Evolutionary conservation across 2,888 invertebrate genomes (phyloP).

Genomic region (Diachrysia chrysitis): DNA sequence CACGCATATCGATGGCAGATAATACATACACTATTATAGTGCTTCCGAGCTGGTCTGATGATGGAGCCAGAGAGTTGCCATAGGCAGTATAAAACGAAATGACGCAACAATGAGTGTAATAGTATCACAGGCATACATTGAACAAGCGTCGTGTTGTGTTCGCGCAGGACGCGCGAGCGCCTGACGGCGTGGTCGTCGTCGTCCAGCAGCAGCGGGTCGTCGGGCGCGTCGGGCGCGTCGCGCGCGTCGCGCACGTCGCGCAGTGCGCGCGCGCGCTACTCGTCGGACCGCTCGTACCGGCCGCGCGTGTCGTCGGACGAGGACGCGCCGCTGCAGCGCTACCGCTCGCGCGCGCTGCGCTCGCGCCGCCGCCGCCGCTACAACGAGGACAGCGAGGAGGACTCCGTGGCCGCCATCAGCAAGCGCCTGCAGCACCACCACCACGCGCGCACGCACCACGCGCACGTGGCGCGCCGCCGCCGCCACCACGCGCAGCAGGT

Average conservation of each 20-base stretch:
- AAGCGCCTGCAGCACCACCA: slow-evolving; percentile 76
- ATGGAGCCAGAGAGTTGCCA: too few species aligned
- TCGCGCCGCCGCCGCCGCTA: slow-evolving; percentile 86
- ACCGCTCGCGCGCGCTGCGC: slow-evolving; percentile 71
- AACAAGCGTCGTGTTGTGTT: too few species aligned
- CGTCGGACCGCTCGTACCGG: slow-evolving; percentile 83
- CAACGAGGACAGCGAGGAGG: slow-evolving; percentile 90
- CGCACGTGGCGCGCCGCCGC: slow-evolving; percentile 54
- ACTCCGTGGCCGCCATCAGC: slow-evolving; percentile 83
- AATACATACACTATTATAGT: too few species aligned
- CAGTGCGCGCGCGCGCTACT: slow-evolving; percentile 69
- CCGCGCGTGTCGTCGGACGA: slow-evolving; percentile 81
- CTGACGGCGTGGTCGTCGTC: slow-evolving; percentile 61
- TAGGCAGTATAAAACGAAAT: too few species aligned
- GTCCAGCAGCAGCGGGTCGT: slow-evolving; percentile 43
- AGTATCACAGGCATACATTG: too few species aligned
- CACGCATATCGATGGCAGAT: too few species aligned
- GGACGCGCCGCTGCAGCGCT: slow-evolving; percentile 78
- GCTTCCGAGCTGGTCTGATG: too few species aligned
- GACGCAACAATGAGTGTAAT: too few species aligned
- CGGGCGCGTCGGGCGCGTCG: slow-evolving; percentile 55
- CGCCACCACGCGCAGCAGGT: slow-evolving; percentile 51
- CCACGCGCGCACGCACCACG: slow-evolving; percentile 56
- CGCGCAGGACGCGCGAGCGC: slow-evolving; percentile 71
- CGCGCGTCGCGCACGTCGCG: slow-evolving; percentile 43